Evolutionary conservation across 2,888 invertebrate species (phyloP).

Genomic region (Pemphredon lugubris): DNA sequence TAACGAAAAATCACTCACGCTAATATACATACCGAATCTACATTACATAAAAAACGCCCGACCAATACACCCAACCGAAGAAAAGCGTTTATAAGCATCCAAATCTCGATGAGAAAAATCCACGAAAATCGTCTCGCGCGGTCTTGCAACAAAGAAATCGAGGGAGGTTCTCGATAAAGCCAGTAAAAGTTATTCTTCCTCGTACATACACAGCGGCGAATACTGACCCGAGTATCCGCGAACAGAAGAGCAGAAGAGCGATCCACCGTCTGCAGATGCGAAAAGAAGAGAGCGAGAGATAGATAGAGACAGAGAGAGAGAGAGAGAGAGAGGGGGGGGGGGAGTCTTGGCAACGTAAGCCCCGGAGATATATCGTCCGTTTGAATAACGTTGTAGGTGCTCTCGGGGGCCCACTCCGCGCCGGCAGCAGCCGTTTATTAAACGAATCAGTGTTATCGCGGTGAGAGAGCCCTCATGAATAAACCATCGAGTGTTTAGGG

Average conservation of each 20-base stretch:
- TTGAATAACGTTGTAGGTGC: constrained; percentile 76
- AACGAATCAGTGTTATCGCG: constrained; percentile 81
- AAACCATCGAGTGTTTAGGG: constrained; percentile 80
- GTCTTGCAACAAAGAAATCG: too few species aligned
- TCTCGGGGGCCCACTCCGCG: constrained; percentile 55
- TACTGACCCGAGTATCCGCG: not conserved
- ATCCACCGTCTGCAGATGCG: constrained; percentile 28
- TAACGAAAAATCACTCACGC: too few species aligned
- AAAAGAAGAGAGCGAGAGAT: too few species aligned
- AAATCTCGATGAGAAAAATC: too few species aligned
- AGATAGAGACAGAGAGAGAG: too few species aligned
- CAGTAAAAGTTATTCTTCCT: not conserved
- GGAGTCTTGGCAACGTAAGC: constrained; percentile 75
- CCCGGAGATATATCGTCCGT: constrained; percentile 76
- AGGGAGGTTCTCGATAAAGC: too few species aligned
- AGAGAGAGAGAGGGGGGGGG: constrained; percentile 58
- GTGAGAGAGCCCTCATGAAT: constrained; percentile 79
- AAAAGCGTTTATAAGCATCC: too few species aligned
- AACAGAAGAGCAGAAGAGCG: constrained; percentile 43
- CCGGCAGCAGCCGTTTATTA: constrained; percentile 77
- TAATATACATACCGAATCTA: too few species aligned
- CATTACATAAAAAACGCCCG: too few species aligned
- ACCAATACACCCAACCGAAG: too few species aligned
- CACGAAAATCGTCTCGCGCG: too few species aligned
- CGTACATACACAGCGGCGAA: too few species aligned